phyloP scores from a whole-genome alignment of 2,888 invertebrate genomes.

The Acleris literana region DNA sequence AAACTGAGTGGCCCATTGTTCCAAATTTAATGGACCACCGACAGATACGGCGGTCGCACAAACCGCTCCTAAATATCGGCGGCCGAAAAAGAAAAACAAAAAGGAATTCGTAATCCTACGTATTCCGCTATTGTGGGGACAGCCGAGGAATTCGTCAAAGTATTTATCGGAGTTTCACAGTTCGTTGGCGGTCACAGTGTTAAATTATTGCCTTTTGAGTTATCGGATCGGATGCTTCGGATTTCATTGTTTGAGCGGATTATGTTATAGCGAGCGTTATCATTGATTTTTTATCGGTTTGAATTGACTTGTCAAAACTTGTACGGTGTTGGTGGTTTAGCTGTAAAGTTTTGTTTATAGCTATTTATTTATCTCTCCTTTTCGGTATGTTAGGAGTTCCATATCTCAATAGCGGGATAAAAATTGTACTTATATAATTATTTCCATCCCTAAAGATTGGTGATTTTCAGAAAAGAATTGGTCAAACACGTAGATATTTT shows the following conservation, averaged over 20 bases:
- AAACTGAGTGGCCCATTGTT: slow-evolving; percentile 77
- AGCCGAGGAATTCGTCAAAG: slow-evolving; percentile 76
- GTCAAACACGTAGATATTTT: too few species aligned
- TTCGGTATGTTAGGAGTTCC: too few species aligned
- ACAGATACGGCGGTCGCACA: slow-evolving; percentile 68
- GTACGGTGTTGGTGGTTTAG: not conserved
- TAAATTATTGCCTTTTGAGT: slow-evolving; percentile 63
- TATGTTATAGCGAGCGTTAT: slow-evolving; percentile 13
- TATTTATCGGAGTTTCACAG: slow-evolving; percentile 78
- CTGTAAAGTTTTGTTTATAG: not conserved
- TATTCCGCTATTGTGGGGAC: slow-evolving; percentile 72
- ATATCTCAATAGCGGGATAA: too few species aligned
- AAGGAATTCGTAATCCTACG: slow-evolving; percentile 47
- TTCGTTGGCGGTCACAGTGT: slow-evolving; percentile 72
- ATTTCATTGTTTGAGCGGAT: slow-evolving; percentile 31
- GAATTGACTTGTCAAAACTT: slow-evolving; percentile 1
- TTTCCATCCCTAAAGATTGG: too few species aligned
- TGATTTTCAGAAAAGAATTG: too few species aligned
- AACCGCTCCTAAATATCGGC: slow-evolving; percentile 65
- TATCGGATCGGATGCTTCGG: slow-evolving; percentile 50
- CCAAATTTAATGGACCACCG: slow-evolving; percentile 79
- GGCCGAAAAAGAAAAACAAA: slow-evolving; percentile 70
- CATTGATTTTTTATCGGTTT: not conserved
- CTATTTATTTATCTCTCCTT: too few species aligned
- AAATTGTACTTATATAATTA: too few species aligned